These are phyloP conservation scores for Drosophila punjabiensis DNA, from an alignment of 1,140 invertebrate genomes.

Conservation along the genomic window DNA sequence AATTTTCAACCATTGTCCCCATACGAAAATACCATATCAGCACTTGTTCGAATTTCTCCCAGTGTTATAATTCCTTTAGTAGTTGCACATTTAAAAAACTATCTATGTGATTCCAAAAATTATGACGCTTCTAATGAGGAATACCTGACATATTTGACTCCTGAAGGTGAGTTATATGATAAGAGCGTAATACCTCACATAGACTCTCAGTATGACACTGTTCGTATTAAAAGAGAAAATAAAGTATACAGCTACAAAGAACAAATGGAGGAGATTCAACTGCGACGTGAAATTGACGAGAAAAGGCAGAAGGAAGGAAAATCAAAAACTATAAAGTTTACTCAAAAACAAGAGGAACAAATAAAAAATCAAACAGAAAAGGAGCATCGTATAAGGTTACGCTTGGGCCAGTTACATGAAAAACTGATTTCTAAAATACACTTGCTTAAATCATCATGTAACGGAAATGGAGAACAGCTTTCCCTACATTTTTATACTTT, in stretches of 20 bases:
- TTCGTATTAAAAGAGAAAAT: constrained; percentile 94
- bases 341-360: constrained; percentile 97
- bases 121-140: constrained; percentile 93
- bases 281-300: constrained; percentile 96
- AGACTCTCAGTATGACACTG: constrained; percentile 89
- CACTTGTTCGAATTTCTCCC: constrained; percentile 88
- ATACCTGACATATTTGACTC: constrained; percentile 95
- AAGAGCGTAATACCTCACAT: constrained; percentile 93
- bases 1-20: constrained; percentile 68
- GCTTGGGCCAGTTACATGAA: constrained; percentile 86
- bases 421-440: constrained; percentile 88
- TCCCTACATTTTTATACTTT: constrained; percentile 88
- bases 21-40: constrained; percentile 89
- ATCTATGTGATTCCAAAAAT: constrained; percentile 89
- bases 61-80: constrained; percentile 88
- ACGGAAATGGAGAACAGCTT: constrained; percentile 88
- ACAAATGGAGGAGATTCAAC: constrained; percentile 96
- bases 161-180: constrained; percentile 96
- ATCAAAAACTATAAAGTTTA: constrained; percentile 90
- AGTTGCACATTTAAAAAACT: constrained; percentile 85
- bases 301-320: constrained; percentile 94
- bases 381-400: constrained; percentile 91
- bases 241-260: constrained; percentile 99
- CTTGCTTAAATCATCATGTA: constrained; percentile 88
- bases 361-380: constrained; percentile 95